A percentile compares a stretch with the other conserved stretches of the same genome.
Evolutionary conservation across 2,888 invertebrate genomes (phyloP).

Genomic region (Folsomia candida): DNA sequence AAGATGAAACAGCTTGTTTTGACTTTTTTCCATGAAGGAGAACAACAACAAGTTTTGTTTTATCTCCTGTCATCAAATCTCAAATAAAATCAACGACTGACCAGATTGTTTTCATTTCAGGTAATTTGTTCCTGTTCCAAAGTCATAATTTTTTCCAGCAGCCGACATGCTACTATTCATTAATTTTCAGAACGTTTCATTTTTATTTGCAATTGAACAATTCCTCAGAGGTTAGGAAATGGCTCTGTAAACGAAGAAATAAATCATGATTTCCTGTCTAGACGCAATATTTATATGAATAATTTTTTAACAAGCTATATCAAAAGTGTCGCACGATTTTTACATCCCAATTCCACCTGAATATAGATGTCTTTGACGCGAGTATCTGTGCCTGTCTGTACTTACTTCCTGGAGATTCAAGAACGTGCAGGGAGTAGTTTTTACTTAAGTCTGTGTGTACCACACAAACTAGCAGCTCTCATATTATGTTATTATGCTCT

Average conservation of each 20-base stretch:
- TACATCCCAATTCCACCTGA: constrained; percentile 7
- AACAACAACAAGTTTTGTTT: too few relatives aligned
- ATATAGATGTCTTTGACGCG: not conserved
- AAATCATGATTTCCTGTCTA: constrained; percentile 38
- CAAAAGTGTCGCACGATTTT: constrained; percentile 29
- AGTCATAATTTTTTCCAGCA: not conserved
- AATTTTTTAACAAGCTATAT: constrained; percentile 32
- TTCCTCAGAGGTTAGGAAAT: not conserved
- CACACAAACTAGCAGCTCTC: too few relatives aligned
- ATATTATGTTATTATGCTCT: too few relatives aligned
- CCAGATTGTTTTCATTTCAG: not conserved
- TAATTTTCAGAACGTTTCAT: too few relatives aligned
- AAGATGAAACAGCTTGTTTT: too few relatives aligned
- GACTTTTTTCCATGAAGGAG: too few relatives aligned
- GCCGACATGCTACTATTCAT: not conserved
- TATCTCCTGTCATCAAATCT: not conserved
- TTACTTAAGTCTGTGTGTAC: too few relatives aligned
- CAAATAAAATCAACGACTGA: not conserved
- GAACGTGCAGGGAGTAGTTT: too few relatives aligned
- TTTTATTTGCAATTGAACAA: not conserved
- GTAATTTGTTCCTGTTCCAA: not conserved
- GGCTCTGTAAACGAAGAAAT: not conserved
- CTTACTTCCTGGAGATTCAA: not conserved
- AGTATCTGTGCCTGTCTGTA: not conserved
- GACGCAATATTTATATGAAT: constrained; percentile 46